Evolutionary conservation across 2,113 vertebrate genomes (phyloP).

Genomic region (Carollia perspicillata): DNA sequence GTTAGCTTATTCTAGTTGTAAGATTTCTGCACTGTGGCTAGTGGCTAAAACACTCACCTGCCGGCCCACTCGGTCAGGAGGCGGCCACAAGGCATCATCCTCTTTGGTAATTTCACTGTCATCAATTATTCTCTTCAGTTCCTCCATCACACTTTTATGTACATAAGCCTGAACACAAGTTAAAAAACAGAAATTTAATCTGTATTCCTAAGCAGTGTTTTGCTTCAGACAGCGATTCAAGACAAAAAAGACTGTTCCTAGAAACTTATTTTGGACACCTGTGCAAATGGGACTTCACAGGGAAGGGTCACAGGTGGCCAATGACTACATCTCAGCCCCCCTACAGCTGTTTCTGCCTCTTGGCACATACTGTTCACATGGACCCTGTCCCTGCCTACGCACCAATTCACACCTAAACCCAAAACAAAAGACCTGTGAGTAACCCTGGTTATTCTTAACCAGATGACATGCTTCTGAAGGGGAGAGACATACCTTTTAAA

Average conservation of each 20-base stretch:
- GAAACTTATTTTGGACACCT: neutral
- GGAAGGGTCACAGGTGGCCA: neutral
- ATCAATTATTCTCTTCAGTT: conserved; percentile 97
- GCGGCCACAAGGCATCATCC: conserved; percentile 97
- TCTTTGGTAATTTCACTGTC: conserved; percentile 99
- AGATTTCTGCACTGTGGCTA: neutral
- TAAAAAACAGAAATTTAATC: neutral
- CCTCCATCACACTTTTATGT: conserved; percentile 99
- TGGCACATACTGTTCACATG: neutral
- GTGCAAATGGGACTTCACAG: neutral
- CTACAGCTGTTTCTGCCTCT: neutral
- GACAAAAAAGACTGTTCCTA: neutral
- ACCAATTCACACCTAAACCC: neutral
- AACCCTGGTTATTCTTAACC: neutral
- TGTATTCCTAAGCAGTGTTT: neutral
- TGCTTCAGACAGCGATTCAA: neutral
- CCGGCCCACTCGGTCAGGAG: conserved; percentile 95
- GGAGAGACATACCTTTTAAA: neutral
- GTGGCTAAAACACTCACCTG: conserved; percentile 85
- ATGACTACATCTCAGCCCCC: neutral
- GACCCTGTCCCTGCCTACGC: neutral
- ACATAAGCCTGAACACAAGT: conserved; percentile 90
- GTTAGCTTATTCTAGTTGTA: neutral
- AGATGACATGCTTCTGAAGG: neutral
- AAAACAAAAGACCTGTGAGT: neutral